Conservation (phyloP, 2,113 vertebrate genomes). For the Sinocyclocheilus anshuiensis region DNA sequence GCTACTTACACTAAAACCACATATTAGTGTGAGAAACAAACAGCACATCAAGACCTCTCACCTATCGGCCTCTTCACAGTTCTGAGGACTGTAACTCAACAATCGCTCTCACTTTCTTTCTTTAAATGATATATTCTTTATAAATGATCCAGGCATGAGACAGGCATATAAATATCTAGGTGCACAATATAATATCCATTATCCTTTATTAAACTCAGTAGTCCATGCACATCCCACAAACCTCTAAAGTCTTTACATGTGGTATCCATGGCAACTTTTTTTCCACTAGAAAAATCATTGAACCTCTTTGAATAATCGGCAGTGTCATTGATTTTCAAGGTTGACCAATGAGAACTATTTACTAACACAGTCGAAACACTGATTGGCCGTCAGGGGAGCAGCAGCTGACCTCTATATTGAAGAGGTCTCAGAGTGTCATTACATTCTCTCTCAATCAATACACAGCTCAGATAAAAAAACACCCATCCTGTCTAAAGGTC, state of each 20-base stretch:
- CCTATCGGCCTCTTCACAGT: background rate
- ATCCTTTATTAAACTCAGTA: slow-evolving; percentile 30
- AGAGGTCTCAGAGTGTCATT: slow-evolving; percentile 59
- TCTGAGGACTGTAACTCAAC: background rate
- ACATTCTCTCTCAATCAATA: slow-evolving; percentile 55
- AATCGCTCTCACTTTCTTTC: slow-evolving; percentile 1
- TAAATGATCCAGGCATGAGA: background rate
- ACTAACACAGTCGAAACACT: slow-evolving; percentile 58
- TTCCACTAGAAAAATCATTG: slow-evolving; percentile 36
- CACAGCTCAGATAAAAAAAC: slow-evolving; percentile 51
- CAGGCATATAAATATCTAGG: slow-evolving; percentile 16
- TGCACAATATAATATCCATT: background rate
- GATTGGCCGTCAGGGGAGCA: slow-evolving; percentile 57
- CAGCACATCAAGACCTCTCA: background rate
- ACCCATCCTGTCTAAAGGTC: slow-evolving; percentile 48
- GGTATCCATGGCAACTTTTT: slow-evolving; percentile 63
- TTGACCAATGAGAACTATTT: slow-evolving; percentile 60
- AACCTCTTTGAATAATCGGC: slow-evolving; percentile 47
- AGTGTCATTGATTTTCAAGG: slow-evolving; percentile 56
- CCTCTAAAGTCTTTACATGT: slow-evolving; percentile 49
- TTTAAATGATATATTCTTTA: background rate
- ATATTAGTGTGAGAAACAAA: slow-evolving; percentile 35
- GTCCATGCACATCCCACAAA: slow-evolving; percentile 37
- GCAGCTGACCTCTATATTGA: slow-evolving; percentile 53
- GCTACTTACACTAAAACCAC: slow-evolving; percentile 13